A percentile compares a stretch with the other conserved stretches of the same genome.
phyloP scores from a whole-genome alignment of 1,140 invertebrate genomes.

The Drosophila repleta region DNA sequence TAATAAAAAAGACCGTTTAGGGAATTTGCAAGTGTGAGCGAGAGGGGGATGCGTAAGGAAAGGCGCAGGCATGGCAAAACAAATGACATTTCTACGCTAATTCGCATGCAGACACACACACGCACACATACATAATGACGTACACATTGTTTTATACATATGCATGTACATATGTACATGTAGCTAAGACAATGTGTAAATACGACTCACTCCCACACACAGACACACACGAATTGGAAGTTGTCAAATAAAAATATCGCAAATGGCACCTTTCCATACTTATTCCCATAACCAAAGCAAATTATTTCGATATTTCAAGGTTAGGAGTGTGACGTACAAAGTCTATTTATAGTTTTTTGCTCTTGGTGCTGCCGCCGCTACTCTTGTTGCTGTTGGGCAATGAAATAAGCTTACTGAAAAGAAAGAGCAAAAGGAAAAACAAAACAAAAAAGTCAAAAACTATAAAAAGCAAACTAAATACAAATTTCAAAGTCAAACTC shows the following conservation, averaged over 20 bases:
- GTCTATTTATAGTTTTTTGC: slow-evolving; percentile 77
- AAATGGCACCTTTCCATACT: slow-evolving; percentile 63
- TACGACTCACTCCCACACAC: slow-evolving; percentile 15
- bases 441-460: too few species aligned
- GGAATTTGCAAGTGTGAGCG: slow-evolving; percentile 36
- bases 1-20: slow-evolving; percentile 33
- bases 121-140: neutral
- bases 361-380: neutral
- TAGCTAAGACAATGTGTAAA: neutral
- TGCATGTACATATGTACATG: neutral
- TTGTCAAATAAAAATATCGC: slow-evolving; percentile 31
- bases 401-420: slow-evolving; percentile 21
- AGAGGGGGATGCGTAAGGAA: slow-evolving; percentile 24
- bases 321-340: slow-evolving; percentile 65
- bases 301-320: slow-evolving; percentile 71
- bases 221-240: slow-evolving; percentile 12
- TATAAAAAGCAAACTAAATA: too few species aligned
- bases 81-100: slow-evolving; percentile 45
- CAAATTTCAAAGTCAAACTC: too few species aligned
- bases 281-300: slow-evolving; percentile 47
- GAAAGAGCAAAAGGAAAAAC: too few species aligned
- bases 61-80: slow-evolving; percentile 22
- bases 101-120: slow-evolving; percentile 3
- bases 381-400: slow-evolving; percentile 3
- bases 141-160: too few species aligned